These are phyloP conservation scores for Macrosteles quadrilineatus DNA, from an alignment of 1,140 invertebrate genomes.

Conservation along the genomic window DNA sequence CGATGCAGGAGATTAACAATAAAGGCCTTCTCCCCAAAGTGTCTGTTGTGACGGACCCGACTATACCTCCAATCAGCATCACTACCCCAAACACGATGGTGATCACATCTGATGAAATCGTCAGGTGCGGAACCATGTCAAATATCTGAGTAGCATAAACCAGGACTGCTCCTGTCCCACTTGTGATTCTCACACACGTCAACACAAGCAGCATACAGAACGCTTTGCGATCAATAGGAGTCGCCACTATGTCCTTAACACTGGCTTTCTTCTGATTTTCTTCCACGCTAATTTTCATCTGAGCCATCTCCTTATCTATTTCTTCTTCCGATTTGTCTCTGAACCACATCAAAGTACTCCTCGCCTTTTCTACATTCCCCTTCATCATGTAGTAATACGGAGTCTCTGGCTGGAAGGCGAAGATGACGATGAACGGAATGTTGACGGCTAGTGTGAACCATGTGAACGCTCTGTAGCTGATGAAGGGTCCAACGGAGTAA, in stretches of 20 bases:
- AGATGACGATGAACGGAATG: constrained; percentile 63
- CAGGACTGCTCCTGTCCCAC: constrained; percentile 70
- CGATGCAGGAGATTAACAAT: constrained; percentile 50
- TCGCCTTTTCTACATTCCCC: constrained; percentile 54
- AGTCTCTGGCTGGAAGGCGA: constrained; percentile 77
- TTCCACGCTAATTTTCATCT: constrained; percentile 33
- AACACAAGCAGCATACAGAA: constrained; percentile 64
- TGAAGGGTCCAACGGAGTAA: constrained; percentile 72
- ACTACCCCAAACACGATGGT: constrained; percentile 67
- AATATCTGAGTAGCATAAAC: constrained; percentile 76
- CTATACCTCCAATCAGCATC: constrained; percentile 63
- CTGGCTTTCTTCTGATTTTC: constrained; percentile 37
- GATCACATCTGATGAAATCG: constrained; percentile 52
- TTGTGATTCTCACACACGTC: constrained; percentile 73
- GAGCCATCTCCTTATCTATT: constrained; percentile 47
- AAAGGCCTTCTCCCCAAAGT: constrained; percentile 68
- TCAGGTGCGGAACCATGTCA: constrained; percentile 52
- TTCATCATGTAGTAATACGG: constrained; percentile 68
- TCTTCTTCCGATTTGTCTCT: constrained; percentile 50
- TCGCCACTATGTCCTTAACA: constrained; percentile 51
- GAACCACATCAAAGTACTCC: constrained; percentile 53
- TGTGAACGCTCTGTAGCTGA: constrained; percentile 66
- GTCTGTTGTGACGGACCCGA: constrained; percentile 68
- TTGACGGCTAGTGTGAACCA: constrained; percentile 63
- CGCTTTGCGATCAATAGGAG: constrained; percentile 61